Evolutionary conservation across 2,113 vertebrate species (phyloP).

Genomic region (Phocoena sinus): DNA sequence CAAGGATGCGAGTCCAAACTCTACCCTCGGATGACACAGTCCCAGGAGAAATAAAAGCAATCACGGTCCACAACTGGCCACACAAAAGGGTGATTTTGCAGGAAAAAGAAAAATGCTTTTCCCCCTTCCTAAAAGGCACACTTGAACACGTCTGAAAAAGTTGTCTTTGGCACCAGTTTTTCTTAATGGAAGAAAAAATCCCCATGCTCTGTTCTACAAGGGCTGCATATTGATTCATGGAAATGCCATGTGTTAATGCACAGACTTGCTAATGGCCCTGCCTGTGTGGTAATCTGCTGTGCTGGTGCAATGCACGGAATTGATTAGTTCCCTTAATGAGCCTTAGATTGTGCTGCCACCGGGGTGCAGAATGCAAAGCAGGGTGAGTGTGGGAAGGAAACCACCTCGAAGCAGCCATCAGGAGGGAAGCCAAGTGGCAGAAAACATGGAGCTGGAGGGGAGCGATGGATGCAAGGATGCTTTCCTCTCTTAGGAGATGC

Average conservation of each 20-base stretch:
- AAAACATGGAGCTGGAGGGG: accelerated
- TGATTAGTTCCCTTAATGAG: slow-evolving; percentile 41
- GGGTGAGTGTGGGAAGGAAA: not conserved
- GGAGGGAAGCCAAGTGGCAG: not conserved
- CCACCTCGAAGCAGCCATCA: not conserved
- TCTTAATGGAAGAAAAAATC: not conserved
- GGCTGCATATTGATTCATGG: not conserved
- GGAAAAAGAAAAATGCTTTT: not conserved
- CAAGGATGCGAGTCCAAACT: not conserved
- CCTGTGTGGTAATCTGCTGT: not conserved
- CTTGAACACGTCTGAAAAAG: not conserved
- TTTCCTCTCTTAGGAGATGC: not conserved
- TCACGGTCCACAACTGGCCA: accelerated
- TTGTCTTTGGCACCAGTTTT: not conserved
- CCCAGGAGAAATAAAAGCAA: not conserved
- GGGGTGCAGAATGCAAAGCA: not conserved
- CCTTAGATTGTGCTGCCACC: not conserved
- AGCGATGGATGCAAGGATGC: too few relatives aligned
- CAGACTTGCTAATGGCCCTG: not conserved
- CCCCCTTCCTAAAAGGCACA: not conserved
- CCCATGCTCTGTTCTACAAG: not conserved
- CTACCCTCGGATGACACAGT: not conserved
- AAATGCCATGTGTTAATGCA: not conserved
- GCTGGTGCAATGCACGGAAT: not conserved
- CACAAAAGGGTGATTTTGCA: not conserved